A percentile compares a stretch with the other conserved stretches of the same genome.
Evolutionary conservation across 2,797 vertebrate species (phyloP).

Genomic region (Leucoraja ocellata): DNA sequence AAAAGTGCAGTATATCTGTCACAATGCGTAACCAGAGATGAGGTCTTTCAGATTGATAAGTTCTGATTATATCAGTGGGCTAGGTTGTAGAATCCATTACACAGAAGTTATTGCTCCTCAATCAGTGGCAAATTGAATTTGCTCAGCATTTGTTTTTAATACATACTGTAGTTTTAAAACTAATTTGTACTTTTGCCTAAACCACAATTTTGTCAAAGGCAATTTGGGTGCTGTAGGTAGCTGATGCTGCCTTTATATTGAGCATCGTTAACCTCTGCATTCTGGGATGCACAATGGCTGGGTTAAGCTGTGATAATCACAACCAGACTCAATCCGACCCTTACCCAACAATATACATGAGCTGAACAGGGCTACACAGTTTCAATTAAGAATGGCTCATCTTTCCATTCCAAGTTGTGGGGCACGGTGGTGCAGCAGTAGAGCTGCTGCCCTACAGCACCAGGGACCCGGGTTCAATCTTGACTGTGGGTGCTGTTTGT

Average conservation of each 20-base stretch:
- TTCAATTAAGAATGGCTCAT: not conserved
- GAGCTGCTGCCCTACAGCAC: no score
- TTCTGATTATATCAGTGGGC: not conserved
- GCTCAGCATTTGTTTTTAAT: no score
- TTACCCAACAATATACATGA: not conserved
- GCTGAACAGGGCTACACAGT: not conserved
- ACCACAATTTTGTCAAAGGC: not conserved
- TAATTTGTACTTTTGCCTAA: not conserved
- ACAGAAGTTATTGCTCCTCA: not conserved
- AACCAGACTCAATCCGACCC: not conserved
- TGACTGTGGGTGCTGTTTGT: no score
- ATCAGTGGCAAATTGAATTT: conserved; percentile 13
- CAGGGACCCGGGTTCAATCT: no score
- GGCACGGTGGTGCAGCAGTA: not conserved
- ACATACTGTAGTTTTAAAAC: no score
- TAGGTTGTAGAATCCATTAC: not conserved
- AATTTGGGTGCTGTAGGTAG: not conserved
- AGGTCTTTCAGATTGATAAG: not conserved
- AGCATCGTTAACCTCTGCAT: not conserved
- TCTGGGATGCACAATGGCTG: not conserved
- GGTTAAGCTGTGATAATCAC: not conserved
- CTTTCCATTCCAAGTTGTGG: not conserved
- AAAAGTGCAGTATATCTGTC: not conserved
- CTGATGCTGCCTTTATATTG: not conserved
- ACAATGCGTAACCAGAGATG: not conserved